Evolutionary conservation across 2,113 vertebrate species (phyloP).

Genomic region (Paratilapia polleni): DNA sequence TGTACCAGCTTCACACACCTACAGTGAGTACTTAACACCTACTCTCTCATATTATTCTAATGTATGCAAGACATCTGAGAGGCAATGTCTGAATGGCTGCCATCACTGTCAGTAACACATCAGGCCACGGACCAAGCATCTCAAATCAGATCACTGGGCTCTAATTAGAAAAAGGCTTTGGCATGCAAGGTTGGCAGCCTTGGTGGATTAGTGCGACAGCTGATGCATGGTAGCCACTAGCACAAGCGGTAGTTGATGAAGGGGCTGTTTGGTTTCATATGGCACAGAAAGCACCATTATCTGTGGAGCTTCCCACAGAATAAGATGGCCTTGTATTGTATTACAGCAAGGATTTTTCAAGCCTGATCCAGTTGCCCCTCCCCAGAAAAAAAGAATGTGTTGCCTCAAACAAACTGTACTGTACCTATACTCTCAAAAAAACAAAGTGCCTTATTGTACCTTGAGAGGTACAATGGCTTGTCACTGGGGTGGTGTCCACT

Average conservation of each 20-base stretch:
- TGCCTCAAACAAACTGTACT: no score
- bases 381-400: background rate
- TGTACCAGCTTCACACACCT: background rate
- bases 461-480: no score
- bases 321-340: background rate
- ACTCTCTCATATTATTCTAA: background rate
- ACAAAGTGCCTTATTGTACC: no score
- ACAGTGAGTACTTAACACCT: background rate
- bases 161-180: conserved; percentile 24
- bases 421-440: no score
- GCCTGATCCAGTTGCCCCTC: background rate
- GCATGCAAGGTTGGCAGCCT: conserved; percentile 1
- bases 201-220: conserved; percentile 10
- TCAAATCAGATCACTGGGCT: conserved; percentile 3
- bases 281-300: background rate
- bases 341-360: background rate
- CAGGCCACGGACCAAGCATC: background rate
- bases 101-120: background rate
- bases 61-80: accelerated
- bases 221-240: background rate
- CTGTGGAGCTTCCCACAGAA: background rate
- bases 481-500: no score
- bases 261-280: background rate
- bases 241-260: conserved; percentile 4
- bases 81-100: background rate